A percentile compares a stretch with the other conserved stretches of the same genome.
phyloP scores from a whole-genome alignment of 2,113 vertebrate genomes.

The Hyla sarda region DNA sequence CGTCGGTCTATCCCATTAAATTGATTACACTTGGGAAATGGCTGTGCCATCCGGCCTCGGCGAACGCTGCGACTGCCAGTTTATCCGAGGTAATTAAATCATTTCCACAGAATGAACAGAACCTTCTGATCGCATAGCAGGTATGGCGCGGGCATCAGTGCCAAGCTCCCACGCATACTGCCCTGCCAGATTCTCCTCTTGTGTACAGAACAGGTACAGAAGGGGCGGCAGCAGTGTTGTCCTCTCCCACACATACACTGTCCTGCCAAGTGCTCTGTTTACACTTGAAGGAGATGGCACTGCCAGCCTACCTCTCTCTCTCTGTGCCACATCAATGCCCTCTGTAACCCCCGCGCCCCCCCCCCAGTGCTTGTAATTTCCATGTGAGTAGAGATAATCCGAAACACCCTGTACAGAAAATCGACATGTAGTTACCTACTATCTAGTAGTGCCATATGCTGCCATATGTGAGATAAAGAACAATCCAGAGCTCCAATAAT shows the following conservation, averaged over 20 bases:
- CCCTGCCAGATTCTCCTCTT: conserved; percentile 50
- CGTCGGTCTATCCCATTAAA: background rate
- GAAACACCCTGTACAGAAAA: background rate
- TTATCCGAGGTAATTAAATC: conserved; percentile 52
- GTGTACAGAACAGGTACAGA: conserved; percentile 54
- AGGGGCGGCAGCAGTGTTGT: conserved; percentile 38
- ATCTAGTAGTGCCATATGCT: background rate
- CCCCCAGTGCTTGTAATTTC: background rate
- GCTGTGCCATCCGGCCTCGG: conserved; percentile 20
- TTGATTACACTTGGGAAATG: background rate
- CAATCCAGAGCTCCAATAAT: no score
- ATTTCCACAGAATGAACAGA: conserved; percentile 53
- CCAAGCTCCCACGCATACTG: conserved; percentile 52
- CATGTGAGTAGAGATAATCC: conserved; percentile 5
- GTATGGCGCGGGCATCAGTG: conserved; percentile 53
- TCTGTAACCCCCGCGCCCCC: background rate
- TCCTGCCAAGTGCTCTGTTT: conserved; percentile 46
- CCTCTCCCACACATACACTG: conserved; percentile 52
- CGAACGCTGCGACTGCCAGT: conserved; percentile 16
- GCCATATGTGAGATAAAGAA: no score
- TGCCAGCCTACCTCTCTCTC: background rate
- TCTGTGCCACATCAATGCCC: background rate
- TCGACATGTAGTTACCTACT: background rate
- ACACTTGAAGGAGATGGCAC: conserved; percentile 27
- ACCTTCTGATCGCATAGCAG: conserved; percentile 52